phyloP scores from a whole-genome alignment of 2,888 invertebrate genomes.

The Cyrtodaria siliqua region DNA sequence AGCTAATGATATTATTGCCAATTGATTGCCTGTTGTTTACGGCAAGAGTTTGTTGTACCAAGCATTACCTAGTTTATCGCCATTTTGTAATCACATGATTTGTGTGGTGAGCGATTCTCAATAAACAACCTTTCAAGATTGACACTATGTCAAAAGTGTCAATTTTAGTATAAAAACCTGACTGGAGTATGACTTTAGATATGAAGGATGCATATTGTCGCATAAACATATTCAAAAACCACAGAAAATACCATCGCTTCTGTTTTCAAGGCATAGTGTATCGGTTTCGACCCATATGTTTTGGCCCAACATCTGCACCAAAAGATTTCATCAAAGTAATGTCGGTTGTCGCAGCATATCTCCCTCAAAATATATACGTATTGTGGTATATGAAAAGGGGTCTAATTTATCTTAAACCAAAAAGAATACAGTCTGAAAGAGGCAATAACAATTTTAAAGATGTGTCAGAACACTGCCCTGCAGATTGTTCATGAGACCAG shows the following conservation, averaged over 20 bases:
- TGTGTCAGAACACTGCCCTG: conserved; percentile 7
- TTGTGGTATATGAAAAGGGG: conserved; percentile 50
- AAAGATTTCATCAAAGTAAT: conserved; percentile 34
- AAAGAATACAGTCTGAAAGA: conserved; percentile 33
- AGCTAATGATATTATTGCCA: no score
- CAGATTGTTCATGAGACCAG: conserved; percentile 30
- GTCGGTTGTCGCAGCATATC: conserved; percentile 43
- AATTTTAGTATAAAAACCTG: no score
- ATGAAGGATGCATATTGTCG: conserved; percentile 50
- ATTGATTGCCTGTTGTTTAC: no score
- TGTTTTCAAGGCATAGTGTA: conserved; percentile 39
- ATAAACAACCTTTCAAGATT: no score
- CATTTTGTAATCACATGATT: no score
- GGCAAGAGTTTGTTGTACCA: no score
- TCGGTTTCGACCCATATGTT: no score
- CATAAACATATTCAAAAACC: conserved; percentile 38
- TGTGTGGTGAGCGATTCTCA: no score
- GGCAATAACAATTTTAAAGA: conserved; percentile 19
- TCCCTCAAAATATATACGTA: no score
- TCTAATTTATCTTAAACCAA: conserved; percentile 38
- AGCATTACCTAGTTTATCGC: no score
- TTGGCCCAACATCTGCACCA: conserved; percentile 39
- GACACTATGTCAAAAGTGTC: no score
- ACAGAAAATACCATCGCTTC: conserved; percentile 42
- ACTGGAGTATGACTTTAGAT: no score